These are phyloP conservation scores for Heliothis subflexa DNA, from an alignment of 1,140 invertebrate genomes.

Conservation along the genomic window DNA sequence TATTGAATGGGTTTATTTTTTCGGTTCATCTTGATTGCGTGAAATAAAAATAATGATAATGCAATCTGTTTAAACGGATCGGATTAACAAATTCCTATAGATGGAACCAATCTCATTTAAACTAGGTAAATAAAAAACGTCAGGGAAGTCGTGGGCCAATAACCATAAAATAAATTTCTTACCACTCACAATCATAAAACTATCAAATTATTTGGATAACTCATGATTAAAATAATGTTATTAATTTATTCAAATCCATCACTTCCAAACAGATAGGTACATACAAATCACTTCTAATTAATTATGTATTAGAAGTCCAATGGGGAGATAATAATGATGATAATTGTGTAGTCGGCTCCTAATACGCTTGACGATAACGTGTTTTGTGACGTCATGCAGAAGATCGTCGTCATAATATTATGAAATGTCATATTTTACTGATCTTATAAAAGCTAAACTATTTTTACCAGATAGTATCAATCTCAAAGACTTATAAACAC, in stretches of 20 bases:
- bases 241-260: slow-evolving; percentile 45
- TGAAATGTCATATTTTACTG: not conserved
- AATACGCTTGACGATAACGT: not conserved
- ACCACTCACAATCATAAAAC: slow-evolving; percentile 27
- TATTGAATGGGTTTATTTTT: slow-evolving; percentile 32
- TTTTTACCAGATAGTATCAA: too few relatives aligned
- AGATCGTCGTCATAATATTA: not conserved
- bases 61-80: not conserved
- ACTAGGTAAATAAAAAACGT: not conserved
- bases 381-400: not conserved
- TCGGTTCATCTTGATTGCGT: not conserved
- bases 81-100: not conserved
- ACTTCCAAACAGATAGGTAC: slow-evolving; percentile 34
- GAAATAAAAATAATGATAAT: slow-evolving; percentile 15
- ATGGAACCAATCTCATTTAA: slow-evolving; percentile 9
- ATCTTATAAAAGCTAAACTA: not conserved
- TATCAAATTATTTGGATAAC: slow-evolving; percentile 42
- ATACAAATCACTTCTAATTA: slow-evolving; percentile 42
- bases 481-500: too few relatives aligned
- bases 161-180: slow-evolving; percentile 17
- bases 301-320: slow-evolving; percentile 22
- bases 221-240: slow-evolving; percentile 29
- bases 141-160: slow-evolving; percentile 1
- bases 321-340: slow-evolving; percentile 26
- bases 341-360: not conserved